phyloP scores from a whole-genome alignment of 2,888 invertebrate species.

The Phyllotreta cruciferae region DNA sequence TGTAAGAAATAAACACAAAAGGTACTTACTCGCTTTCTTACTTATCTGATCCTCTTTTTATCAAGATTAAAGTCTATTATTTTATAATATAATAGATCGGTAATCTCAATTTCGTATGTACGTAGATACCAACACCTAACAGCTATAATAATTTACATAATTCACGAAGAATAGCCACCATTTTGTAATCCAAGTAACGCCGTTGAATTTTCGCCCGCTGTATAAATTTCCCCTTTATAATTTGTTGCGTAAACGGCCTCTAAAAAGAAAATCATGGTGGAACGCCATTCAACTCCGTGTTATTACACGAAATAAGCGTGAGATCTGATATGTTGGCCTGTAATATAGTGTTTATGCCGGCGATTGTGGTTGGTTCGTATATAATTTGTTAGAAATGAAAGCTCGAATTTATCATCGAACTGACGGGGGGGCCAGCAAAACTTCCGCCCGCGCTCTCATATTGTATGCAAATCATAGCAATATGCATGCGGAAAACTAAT shows the following conservation, averaged over 20 bases:
- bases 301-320: constrained; percentile 42
- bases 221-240: constrained; percentile 35
- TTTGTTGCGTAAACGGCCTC: constrained; percentile 37
- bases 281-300: constrained; percentile 37
- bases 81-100: no score
- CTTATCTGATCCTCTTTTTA: no score
- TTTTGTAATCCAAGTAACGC: constrained; percentile 38
- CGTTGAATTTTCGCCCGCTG: constrained; percentile 39
- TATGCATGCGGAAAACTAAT: constrained; percentile 49
- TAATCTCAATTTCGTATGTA: no score
- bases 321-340: constrained; percentile 42
- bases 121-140: neutral
- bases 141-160: constrained; percentile 26
- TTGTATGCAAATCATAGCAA: constrained; percentile 50
- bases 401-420: constrained; percentile 48
- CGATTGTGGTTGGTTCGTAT: constrained; percentile 46
- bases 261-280: constrained; percentile 39
- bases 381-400: constrained; percentile 50
- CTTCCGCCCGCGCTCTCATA: constrained; percentile 50
- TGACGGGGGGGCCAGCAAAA: constrained; percentile 46
- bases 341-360: constrained; percentile 39
- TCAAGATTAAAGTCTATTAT: no score
- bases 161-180: constrained; percentile 28
- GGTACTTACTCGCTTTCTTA: no score
- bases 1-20: no score